Base-by-base conservation (phyloP, 2,888 invertebrate genomes). In the Lithodes maja region DNA sequence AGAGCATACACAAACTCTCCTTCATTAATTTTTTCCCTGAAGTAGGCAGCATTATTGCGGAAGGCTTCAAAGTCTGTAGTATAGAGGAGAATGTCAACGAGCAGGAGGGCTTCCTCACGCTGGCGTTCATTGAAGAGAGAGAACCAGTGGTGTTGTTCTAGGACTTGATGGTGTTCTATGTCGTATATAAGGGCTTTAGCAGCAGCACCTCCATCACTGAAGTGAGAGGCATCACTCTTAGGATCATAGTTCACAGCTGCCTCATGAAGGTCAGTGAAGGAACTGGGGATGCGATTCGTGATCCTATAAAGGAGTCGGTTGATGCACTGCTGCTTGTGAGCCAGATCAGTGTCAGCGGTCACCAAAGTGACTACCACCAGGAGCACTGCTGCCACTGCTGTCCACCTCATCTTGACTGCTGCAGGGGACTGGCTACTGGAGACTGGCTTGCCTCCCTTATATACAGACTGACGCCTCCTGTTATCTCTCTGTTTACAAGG, bases 41-140 rank as follows among this genome's bases (percentile, higher is more conserved):
- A 87, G 90, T 95, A 96, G 71, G 95, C 95, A 68, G 96, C 96
- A 9, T 96, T 95, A 88, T 95, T 94, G 93, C 95, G 95, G 94
- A 97, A 96, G 68, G 96, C 96, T 52, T 95, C 95, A 93, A 95
- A 96, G 93, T 96, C 95, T 93, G 96, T 96, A 92, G 96, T 96
- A 88, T 95, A 95, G 94, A 95, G 95, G 92, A 97, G 94, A 86
- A 96, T 94, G 93, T 96, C 95, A 94, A 96, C 96, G 50, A 97
- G 93, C 3, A 95, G 95, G 2, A 95, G 93, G 9, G 95, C 96
- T 93, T 97, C 96, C 92, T 95, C 95, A 83, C 95, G 94, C 89
- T 96, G 96, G 71, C 94, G 94, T 85, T 95, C 94, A 93, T 96
- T 94, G 93, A 95, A 95, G 93, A 95, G 94, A 33, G 96, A 95